Evolutionary conservation across 2,113 vertebrate species (phyloP).

Genomic region (Menidia beryllina): DNA sequence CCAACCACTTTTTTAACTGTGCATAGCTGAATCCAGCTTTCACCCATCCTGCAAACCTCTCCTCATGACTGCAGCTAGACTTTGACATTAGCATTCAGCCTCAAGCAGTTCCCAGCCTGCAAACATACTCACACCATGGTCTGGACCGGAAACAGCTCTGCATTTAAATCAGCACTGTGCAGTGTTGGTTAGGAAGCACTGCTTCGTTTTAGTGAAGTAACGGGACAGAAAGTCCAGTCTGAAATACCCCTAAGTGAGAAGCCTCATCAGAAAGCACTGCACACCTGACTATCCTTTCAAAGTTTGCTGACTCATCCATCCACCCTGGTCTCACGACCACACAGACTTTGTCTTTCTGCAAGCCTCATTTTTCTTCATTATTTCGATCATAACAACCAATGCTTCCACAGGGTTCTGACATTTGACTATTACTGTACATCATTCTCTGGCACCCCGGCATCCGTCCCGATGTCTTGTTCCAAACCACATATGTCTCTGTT

Average conservation of each 20-base stretch:
- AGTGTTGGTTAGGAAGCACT: background rate
- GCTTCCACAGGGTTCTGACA: background rate
- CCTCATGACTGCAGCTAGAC: background rate
- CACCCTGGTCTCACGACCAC: background rate
- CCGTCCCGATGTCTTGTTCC: background rate
- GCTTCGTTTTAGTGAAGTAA: slow-evolving; percentile 2
- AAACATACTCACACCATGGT: background rate
- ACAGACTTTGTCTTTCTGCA: slow-evolving; percentile 6
- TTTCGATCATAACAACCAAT: slow-evolving; percentile 2
- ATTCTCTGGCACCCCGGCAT: background rate
- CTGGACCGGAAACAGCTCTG: background rate
- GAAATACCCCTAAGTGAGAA: background rate
- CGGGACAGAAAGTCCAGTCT: background rate
- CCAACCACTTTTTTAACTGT: slow-evolving; percentile 7
- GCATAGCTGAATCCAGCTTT: background rate
- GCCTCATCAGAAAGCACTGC: background rate
- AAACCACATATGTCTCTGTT: background rate
- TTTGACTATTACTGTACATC: slow-evolving; percentile 9
- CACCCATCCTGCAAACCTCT: background rate
- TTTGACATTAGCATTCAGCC: background rate
- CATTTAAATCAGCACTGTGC: background rate
- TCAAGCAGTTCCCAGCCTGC: background rate
- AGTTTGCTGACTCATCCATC: slow-evolving; percentile 11
- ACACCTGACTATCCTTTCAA: slow-evolving; percentile 1
- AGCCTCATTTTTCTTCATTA: slow-evolving; percentile 13